These are phyloP conservation scores for Scaptomyza parva DNA, from an alignment of 2,888 invertebrate genomes.

Conservation along the genomic window DNA sequence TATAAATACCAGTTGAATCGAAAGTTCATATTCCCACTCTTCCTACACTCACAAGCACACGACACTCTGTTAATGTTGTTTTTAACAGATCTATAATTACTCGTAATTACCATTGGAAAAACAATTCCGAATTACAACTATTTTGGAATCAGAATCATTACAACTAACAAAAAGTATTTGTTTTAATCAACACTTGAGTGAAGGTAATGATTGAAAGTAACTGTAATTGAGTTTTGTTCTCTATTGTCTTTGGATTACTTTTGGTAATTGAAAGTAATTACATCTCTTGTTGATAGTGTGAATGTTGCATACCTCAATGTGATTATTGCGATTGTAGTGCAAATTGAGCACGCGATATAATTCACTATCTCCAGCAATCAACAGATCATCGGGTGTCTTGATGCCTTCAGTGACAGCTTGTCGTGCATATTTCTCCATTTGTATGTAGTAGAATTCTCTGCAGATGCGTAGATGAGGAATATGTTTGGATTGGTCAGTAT, in stretches of 20 bases:
- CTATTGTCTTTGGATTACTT: neutral
- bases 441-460: slow-evolving; percentile 99
- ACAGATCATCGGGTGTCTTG: slow-evolving; percentile 95
- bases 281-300: slow-evolving; percentile 38
- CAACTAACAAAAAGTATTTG: neutral
- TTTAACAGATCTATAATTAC: slow-evolving; percentile 46
- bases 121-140: slow-evolving; percentile 14
- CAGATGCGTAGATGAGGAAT: slow-evolving; percentile 83
- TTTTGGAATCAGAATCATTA: slow-evolving; percentile 2
- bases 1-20: neutral
- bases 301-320: slow-evolving; percentile 84
- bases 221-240: slow-evolving; percentile 12
- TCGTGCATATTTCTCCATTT: slow-evolving; percentile 99
- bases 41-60: slow-evolving; percentile 28
- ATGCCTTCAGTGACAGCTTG: slow-evolving; percentile 99
- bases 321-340: slow-evolving; percentile 97
- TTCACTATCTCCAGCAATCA: slow-evolving; percentile 97
- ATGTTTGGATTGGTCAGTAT: slow-evolving; percentile 75
- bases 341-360: slow-evolving; percentile 98
- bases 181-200: neutral
- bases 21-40: slow-evolving; percentile 10
- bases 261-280: slow-evolving; percentile 40
- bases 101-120: slow-evolving; percentile 11
- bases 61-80: slow-evolving; percentile 32
- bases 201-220: neutral